A percentile compares a stretch with the other conserved stretches of the same genome.
Conservation (phyloP, 2,888 invertebrate species). For the Syritta pipiens region DNA sequence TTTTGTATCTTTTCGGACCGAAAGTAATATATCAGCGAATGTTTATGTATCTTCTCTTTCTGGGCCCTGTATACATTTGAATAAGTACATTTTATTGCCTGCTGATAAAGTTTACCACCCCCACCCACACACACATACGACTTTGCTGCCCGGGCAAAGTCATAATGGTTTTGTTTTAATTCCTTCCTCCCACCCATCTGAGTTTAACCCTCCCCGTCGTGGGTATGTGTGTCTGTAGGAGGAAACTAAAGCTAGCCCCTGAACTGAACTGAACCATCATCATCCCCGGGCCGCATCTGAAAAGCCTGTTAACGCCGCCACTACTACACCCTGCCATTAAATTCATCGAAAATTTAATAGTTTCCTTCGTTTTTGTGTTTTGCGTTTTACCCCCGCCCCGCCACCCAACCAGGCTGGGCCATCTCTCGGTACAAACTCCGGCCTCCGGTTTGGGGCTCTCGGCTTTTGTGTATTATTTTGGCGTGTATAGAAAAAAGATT, state of each 20-base stretch:
- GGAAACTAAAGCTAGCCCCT: conserved; percentile 22
- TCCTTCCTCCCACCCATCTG: conserved; percentile 17
- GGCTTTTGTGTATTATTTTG: conserved; percentile 62
- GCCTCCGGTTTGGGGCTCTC: conserved; percentile 9
- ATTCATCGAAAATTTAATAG: conserved; percentile 69
- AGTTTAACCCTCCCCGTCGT: conserved; percentile 35
- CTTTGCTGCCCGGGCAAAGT: conserved; percentile 2
- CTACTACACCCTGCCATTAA: conserved; percentile 66
- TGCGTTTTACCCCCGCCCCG: conserved; percentile 56
- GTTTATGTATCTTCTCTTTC: conserved; percentile 44
- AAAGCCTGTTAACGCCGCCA: conserved; percentile 57
- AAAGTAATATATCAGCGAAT: conserved; percentile 47
- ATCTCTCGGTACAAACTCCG: neutral
- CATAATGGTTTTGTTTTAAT: conserved; percentile 62
- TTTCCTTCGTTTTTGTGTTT: conserved; percentile 67
- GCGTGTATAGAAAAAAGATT: conserved; percentile 69
- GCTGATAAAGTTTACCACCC: conserved; percentile 60
- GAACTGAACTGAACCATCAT: conserved; percentile 12
- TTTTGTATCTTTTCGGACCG: conserved; percentile 18
- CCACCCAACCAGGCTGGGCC: neutral
- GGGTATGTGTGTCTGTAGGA: neutral
- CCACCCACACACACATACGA: conserved; percentile 10
- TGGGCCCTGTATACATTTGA: conserved; percentile 56
- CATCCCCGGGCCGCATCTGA: neutral
- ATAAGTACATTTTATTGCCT: conserved; percentile 67